These are phyloP conservation scores for Idaea straminata DNA, from an alignment of 2,888 invertebrate genomes.

Conservation along the genomic window DNA sequence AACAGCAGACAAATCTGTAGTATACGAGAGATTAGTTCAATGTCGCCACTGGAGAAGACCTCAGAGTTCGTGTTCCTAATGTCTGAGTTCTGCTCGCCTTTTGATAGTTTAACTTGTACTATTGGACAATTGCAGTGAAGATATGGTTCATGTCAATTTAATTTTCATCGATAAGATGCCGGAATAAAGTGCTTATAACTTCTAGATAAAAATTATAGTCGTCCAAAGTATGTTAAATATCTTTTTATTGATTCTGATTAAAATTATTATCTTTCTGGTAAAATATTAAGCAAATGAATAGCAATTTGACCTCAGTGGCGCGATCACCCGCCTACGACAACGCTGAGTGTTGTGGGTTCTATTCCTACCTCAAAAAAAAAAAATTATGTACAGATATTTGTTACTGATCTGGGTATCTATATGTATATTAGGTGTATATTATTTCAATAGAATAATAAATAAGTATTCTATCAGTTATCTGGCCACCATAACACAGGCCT, in stretches of 20 bases:
- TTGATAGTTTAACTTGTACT: conserved; percentile 62
- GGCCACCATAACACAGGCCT: too few species aligned
- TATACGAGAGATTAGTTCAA: conserved; percentile 9
- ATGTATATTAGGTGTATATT: too few species aligned
- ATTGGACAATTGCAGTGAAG: conserved; percentile 55
- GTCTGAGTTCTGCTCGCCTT: conserved; percentile 47
- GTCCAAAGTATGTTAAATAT: not conserved
- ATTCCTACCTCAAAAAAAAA: too few species aligned
- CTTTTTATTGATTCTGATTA: not conserved
- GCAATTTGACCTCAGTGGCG: too few species aligned
- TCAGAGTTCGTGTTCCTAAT: conserved; percentile 40
- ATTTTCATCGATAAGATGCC: conserved; percentile 51
- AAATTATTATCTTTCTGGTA: not conserved
- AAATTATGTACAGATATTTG: too few species aligned
- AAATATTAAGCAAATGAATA: too few species aligned
- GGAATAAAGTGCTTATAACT: conserved; percentile 8
- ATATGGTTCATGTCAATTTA: conserved; percentile 51
- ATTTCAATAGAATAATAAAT: too few species aligned
- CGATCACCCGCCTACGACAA: too few species aligned
- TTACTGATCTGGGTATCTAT: too few species aligned
- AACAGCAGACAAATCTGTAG: too few species aligned
- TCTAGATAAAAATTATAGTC: not conserved
- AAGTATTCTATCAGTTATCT: too few species aligned
- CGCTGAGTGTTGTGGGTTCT: too few species aligned
- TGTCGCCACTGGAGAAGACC: conserved; percentile 41